Conservation (phyloP, 2,113 vertebrate species). For the Psettodes erumei region DNA sequence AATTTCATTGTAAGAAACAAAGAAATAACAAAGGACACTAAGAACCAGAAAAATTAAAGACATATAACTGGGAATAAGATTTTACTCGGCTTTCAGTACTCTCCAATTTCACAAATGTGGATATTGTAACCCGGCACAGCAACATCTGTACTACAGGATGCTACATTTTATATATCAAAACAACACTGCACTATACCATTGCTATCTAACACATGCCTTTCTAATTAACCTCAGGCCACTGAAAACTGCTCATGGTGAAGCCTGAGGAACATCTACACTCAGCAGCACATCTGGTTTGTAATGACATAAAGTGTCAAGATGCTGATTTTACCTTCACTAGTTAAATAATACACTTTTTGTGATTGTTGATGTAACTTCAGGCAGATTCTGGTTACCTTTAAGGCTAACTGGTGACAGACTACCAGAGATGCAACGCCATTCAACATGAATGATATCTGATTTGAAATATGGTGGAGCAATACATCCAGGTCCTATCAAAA, state of each 20-base stretch:
- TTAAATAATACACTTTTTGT: constrained; percentile 4
- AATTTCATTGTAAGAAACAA: constrained; percentile 25
- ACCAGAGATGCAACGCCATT: constrained; percentile 62
- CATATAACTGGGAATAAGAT: not conserved
- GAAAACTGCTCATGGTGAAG: not conserved
- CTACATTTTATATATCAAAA: constrained; percentile 9
- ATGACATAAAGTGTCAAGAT: constrained; percentile 10
- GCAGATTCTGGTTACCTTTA: constrained; percentile 23
- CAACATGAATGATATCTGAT: constrained; percentile 71
- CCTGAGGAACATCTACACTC: constrained; percentile 23
- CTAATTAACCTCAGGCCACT: not conserved
- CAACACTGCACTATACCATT: not conserved
- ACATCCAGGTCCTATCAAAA: constrained; percentile 2
- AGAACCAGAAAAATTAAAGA: constrained; percentile 27
- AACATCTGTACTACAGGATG: constrained; percentile 15
- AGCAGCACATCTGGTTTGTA: constrained; percentile 43
- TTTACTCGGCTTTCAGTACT: constrained; percentile 17
- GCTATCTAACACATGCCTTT: constrained; percentile 16
- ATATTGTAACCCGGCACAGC: constrained; percentile 30
- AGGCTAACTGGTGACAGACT: constrained; percentile 62
- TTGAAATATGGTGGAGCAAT: constrained; percentile 41
- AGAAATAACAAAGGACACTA: not conserved
- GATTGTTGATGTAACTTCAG: constrained; percentile 16
- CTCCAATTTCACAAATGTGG: constrained; percentile 17
- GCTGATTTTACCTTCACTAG: not conserved